A percentile compares a stretch with the other conserved stretches of the same genome.
Evolutionary conservation across 2,888 invertebrate genomes (phyloP).

Genomic region (Himalopsyche japonica): DNA sequence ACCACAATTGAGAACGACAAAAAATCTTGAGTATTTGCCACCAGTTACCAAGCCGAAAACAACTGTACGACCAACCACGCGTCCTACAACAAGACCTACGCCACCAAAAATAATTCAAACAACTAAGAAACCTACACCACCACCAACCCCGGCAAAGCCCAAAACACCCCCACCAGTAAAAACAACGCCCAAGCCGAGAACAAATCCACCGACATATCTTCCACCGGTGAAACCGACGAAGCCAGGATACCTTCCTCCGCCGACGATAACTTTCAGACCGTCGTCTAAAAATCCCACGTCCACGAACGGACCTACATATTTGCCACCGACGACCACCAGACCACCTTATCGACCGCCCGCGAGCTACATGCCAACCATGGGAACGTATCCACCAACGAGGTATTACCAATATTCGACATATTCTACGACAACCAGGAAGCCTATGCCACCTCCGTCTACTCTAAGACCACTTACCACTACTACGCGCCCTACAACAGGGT

Average conservation of each 20-base stretch:
- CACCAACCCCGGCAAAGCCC: no score
- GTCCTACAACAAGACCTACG: background rate
- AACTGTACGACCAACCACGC: background rate
- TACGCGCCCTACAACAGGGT: conserved; percentile 7
- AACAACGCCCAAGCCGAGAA: background rate
- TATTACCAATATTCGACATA: conserved; percentile 13
- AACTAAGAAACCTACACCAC: no score
- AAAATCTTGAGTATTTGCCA: conserved; percentile 4
- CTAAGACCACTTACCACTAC: conserved; percentile 21
- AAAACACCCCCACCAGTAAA: no score
- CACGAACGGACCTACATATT: conserved; percentile 32
- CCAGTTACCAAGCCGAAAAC: background rate
- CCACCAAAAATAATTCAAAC: no score
- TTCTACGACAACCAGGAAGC: conserved; percentile 11
- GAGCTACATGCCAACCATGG: conserved; percentile 20
- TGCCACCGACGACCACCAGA: conserved; percentile 20
- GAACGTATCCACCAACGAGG: conserved; percentile 19
- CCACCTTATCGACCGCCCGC: background rate
- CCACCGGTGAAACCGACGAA: background rate
- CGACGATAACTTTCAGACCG: background rate
- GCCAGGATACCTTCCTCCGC: background rate
- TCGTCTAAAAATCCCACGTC: background rate
- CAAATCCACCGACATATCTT: background rate
- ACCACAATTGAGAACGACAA: background rate
- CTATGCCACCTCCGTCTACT: conserved; percentile 12